Evolutionary conservation across 2,888 invertebrate species (phyloP).

Genomic region (Drosophila greeni): DNA sequence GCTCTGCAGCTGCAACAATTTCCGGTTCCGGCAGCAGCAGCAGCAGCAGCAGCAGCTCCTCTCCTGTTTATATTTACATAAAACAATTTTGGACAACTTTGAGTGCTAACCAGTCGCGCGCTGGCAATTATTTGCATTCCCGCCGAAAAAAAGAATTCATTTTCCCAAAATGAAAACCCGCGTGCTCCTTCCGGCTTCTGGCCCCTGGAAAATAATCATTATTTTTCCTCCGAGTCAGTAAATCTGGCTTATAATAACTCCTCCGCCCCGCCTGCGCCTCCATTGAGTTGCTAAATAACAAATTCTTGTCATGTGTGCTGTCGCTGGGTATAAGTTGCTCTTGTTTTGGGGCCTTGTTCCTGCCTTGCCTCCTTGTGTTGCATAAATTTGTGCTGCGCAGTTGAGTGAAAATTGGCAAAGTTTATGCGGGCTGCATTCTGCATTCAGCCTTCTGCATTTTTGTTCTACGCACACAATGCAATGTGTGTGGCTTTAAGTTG

Average conservation of each 20-base stretch:
- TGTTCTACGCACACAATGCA: conserved; percentile 30
- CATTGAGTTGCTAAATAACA: conserved; percentile 16
- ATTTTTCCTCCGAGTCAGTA: conserved; percentile 26
- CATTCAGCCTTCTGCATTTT: conserved; percentile 23
- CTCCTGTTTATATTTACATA: conserved; percentile 66
- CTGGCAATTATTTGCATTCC: conserved; percentile 66
- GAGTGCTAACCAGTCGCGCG: conserved; percentile 45
- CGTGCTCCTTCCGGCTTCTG: conserved; percentile 38
- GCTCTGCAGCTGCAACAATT: conserved; percentile 69
- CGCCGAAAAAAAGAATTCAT: conserved; percentile 44
- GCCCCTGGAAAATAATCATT: conserved; percentile 31
- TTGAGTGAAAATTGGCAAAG: conserved; percentile 64
- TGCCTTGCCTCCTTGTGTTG: conserved; percentile 47
- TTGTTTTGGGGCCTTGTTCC: conserved; percentile 22
- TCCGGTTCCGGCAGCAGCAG: conserved; percentile 57
- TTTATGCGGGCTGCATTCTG: conserved; percentile 43
- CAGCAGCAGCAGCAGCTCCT: conserved; percentile 43
- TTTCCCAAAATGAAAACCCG: conserved; percentile 35
- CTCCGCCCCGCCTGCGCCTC: not conserved
- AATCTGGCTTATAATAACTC: conserved; percentile 21
- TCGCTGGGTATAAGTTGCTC: conserved; percentile 31
- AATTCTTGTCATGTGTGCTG: conserved; percentile 29
- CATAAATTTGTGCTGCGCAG: conserved; percentile 63
- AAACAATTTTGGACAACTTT: conserved; percentile 69
- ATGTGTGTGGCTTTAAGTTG: conserved; percentile 43